Base-by-base conservation (phyloP, 1,140 invertebrate species). In the Drosophila obscura region DNA sequence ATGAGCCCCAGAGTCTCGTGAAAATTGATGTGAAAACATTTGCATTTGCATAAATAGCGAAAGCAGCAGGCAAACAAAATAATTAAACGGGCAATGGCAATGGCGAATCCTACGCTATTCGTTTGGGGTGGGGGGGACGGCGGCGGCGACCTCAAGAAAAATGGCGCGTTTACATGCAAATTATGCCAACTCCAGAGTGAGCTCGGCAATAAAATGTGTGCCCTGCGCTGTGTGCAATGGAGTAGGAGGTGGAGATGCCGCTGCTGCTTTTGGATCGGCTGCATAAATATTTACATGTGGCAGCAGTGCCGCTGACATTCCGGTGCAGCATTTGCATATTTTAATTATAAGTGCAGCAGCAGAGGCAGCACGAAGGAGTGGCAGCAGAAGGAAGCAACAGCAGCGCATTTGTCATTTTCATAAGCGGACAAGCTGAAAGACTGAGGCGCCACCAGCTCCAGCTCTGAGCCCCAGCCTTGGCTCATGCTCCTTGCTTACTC, bases 131-230 rank as follows among this genome's bases (percentile, higher is more conserved):
- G 35, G 28, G 57, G 16, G 11, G 26, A 56, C 22, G 2, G 4
- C 11, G 26, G 57, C 11, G 44, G 31, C 52, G 58, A 73, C 55
- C 61, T 26, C 51, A 88, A 83, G 83, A 87, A 87, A 87, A 87
- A 87, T 88, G 79, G 79, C 83, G 76, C 72, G 80, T 88, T 88
- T 88, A 88, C 84, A 88, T 88, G 84, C 83, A 88, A 88, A 88
- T 88, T 88, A 89, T 88, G 84, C 69, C 73, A 77, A 63, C 65
- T 78, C 61, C 15, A 15, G 55, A 60, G 43, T 43, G 46, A 26
- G 41, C 46, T 51, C 62, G 74, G 62, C 82, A 76, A 87, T 78
- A 81, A 87, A 87, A 81, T 87, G 64, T 87, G 61, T 64, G 64
- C 58, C 44, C 61, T 65, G 58, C 50, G 45, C 28, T 44, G 39